Evolutionary conservation across 1,140 invertebrate species (phyloP).

Genomic region (Drosophila takahashii): DNA sequence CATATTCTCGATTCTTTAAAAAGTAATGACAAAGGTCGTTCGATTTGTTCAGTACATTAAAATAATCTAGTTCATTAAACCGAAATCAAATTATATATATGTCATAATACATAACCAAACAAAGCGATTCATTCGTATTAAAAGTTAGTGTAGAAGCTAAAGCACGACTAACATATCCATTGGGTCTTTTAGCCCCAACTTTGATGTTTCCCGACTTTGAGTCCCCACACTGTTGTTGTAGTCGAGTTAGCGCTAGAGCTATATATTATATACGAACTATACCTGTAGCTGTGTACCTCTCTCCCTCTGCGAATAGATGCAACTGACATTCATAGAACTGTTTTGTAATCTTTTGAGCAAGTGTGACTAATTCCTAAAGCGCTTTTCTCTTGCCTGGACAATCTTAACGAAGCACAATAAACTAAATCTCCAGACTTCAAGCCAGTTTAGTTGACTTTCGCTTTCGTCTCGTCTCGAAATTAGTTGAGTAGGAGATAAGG

Average conservation of each 20-base stretch:
- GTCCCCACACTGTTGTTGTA: slow-evolving; percentile 61
- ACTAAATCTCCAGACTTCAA: slow-evolving; percentile 1
- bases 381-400: slow-evolving; percentile 52
- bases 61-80: slow-evolving; percentile 24
- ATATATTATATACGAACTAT: slow-evolving; percentile 27
- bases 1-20: background rate
- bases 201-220: slow-evolving; percentile 55
- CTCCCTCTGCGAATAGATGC: slow-evolving; percentile 23
- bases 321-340: slow-evolving; percentile 36
- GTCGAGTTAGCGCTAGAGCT: slow-evolving; percentile 38
- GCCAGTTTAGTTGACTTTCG: slow-evolving; percentile 42
- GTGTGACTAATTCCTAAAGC: slow-evolving; percentile 6
- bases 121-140: slow-evolving; percentile 6
- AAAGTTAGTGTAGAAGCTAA: slow-evolving; percentile 11
- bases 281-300: slow-evolving; percentile 35
- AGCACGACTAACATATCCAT: slow-evolving; percentile 67
- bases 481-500: slow-evolving; percentile 17
- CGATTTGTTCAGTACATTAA: slow-evolving; percentile 1
- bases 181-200: slow-evolving; percentile 61
- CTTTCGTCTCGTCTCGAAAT: slow-evolving; percentile 31
- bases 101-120: slow-evolving; percentile 21
- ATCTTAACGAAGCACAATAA: slow-evolving; percentile 52
- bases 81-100: slow-evolving; percentile 12
- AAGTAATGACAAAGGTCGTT: no score
- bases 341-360: slow-evolving; percentile 3